Percentiles rank a stretch among this genome's conserved stretches.
Conservation (phyloP, 2,113 vertebrate species). For the Pteruthius melanotis region DNA sequence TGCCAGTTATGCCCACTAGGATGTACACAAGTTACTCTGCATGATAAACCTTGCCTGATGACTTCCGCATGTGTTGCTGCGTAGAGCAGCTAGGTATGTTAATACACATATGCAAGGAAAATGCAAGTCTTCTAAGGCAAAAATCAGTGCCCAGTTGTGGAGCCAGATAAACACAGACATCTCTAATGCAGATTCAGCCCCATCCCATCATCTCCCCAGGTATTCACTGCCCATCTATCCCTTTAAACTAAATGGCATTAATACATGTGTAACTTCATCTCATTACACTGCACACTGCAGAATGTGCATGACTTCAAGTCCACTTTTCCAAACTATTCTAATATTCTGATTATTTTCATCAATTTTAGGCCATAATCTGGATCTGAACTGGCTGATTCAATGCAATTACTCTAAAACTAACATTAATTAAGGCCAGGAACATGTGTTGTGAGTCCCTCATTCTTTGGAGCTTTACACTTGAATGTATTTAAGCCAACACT, state of each 20-base stretch:
- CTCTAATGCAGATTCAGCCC: not conserved
- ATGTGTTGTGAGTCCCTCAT: not conserved
- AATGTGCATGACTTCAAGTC: not conserved
- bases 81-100: not conserved
- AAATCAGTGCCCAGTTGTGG: not conserved
- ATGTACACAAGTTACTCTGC: slow-evolving; percentile 58
- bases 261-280: not conserved
- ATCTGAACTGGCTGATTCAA: not conserved
- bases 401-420: not conserved
- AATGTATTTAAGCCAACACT: not conserved
- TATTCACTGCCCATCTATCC: not conserved
- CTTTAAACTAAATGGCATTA: not conserved
- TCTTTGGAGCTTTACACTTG: not conserved
- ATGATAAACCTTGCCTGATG: not conserved
- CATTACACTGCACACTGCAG: not conserved
- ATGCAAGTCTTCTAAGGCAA: not conserved
- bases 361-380: not conserved
- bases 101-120: not conserved
- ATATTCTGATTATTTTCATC: not conserved
- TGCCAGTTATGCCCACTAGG: slow-evolving; percentile 49
- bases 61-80: not conserved
- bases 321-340: not conserved
- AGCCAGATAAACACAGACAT: not conserved
- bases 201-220: not conserved
- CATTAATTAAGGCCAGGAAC: not conserved